Base-by-base conservation (phyloP, 2,888 invertebrate species). In the Oxystoma pomonae region DNA sequence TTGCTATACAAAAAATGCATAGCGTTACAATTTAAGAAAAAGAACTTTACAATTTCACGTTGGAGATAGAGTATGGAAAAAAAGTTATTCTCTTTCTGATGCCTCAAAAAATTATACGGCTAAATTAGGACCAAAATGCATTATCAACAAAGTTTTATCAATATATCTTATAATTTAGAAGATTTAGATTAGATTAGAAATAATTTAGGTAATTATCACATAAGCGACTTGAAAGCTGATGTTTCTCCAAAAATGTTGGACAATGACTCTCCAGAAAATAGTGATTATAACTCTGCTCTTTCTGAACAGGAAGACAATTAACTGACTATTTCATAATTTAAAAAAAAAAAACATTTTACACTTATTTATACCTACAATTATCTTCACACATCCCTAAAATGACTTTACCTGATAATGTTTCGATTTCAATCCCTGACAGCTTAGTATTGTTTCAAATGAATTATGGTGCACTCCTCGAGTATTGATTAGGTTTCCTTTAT, bases 121-220 rank as follows among this genome's bases (percentile, higher is more conserved):
- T 16, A 70, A 71, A 61, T 55, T 71, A 7, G 69, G 68, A 16
- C 60, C 66, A 0, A 69, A 69, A 61, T 71, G 69, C 64, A 53
- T 55, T 1, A 60, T 71, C 7, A 60, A 51, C 20, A 66, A 69
- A 55, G 64, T 66, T 12, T 18, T 67, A 0, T 69, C 68, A 61
- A 65, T 16, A 56, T 69, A 19, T 67, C 66, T 3, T 71, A 71
- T 56, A 20, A 60, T 19, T 57, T 71, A 17, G 51, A 59, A 21
- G 67, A 66, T 55, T 49, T 60, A 21, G 67, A 66, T 55, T 49
- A 60, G 35, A 35, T 7, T 60, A 65, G 66, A 18, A 64, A 62
- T 52, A 61, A 65, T 57, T 16, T 70, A 5, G 69, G 69, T 3
- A 66, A 61, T 50, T 71, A 67, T 62, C 70, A 70, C 57, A 59